These are phyloP conservation scores for Romanomermis culicivorax DNA, from an alignment of 2,888 invertebrate species.

Conservation along the genomic window DNA sequence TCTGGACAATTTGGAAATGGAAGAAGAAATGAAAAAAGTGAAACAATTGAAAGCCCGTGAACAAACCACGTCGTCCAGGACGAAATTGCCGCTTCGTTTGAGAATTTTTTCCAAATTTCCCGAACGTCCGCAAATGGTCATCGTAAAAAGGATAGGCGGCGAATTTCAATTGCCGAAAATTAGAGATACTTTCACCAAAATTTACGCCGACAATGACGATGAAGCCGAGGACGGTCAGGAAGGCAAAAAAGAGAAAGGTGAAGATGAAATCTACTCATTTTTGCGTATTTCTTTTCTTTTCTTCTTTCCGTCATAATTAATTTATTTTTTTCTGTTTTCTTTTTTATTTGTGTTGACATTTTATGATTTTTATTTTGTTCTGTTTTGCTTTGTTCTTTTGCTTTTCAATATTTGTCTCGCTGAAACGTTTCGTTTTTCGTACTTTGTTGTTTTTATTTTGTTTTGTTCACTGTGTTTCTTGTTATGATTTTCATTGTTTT, in stretches of 20 bases:
- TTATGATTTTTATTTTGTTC: no score
- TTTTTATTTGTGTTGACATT: no score
- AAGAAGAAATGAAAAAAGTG: slow-evolving; percentile 94
- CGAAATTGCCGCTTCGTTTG: slow-evolving; percentile 77
- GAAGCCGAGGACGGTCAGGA: slow-evolving; percentile 44
- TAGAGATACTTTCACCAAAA: slow-evolving; percentile 92
- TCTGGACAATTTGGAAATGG: slow-evolving; percentile 91
- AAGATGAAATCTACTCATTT: no score
- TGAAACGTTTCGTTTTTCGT: no score
- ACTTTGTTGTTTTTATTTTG: no score
- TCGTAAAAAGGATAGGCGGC: slow-evolving; percentile 72
- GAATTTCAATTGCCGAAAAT: slow-evolving; percentile 43
- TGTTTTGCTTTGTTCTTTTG: no score
- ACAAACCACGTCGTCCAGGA: slow-evolving; percentile 87
- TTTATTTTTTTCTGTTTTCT: no score
- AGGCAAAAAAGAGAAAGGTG: slow-evolving; percentile 58
- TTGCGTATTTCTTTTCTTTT: no score
- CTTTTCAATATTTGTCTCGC: no score
- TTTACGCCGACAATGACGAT: slow-evolving; percentile 65
- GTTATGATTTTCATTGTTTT: no score
- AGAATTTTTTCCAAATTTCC: slow-evolving; percentile 85
- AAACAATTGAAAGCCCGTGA: slow-evolving; percentile 75
- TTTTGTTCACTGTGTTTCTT: no score
- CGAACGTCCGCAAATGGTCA: slow-evolving; percentile 93
- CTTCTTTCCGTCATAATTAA: no score